Evolutionary conservation across 1,140 invertebrate species (phyloP).

Genomic region (Laodelphax striatellus): DNA sequence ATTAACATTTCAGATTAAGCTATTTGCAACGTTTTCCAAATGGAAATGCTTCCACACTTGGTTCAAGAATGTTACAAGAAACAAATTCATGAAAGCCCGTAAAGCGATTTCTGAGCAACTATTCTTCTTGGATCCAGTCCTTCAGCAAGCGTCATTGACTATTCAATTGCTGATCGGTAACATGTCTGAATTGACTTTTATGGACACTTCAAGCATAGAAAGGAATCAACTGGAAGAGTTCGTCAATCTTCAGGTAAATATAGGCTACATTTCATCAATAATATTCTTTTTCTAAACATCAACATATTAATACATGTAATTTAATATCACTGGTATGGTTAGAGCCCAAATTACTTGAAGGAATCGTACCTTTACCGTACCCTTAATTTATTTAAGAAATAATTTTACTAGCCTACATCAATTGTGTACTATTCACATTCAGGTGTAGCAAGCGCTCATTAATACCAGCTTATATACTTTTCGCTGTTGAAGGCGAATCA

Average conservation of each 20-base stretch:
- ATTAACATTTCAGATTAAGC: constrained; percentile 45
- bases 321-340: too few relatives aligned
- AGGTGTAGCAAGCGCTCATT: too few relatives aligned
- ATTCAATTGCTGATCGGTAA: constrained; percentile 56
- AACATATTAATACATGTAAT: too few relatives aligned
- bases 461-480: too few relatives aligned
- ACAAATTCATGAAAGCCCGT: constrained; percentile 47
- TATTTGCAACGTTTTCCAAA: constrained; percentile 55
- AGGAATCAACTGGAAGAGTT: constrained; percentile 51
- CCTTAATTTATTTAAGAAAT: too few relatives aligned
- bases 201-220: constrained; percentile 40
- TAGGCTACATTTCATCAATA: too few relatives aligned
- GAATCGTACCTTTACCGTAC: too few relatives aligned
- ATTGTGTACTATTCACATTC: too few relatives aligned
- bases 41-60: constrained; percentile 78
- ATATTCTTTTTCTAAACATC: not conserved
- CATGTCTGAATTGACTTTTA: constrained; percentile 46
- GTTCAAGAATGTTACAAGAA: constrained; percentile 57
- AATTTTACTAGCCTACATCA: too few relatives aligned
- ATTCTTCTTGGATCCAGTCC: constrained; percentile 57
- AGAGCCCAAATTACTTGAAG: too few relatives aligned
- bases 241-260: constrained; percentile 46
- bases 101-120: constrained; percentile 49
- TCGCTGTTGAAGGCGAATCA: too few relatives aligned
- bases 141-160: constrained; percentile 53